phyloP scores from a whole-genome alignment of 2,888 invertebrate genomes.

The Opisthograptis luteolata region DNA sequence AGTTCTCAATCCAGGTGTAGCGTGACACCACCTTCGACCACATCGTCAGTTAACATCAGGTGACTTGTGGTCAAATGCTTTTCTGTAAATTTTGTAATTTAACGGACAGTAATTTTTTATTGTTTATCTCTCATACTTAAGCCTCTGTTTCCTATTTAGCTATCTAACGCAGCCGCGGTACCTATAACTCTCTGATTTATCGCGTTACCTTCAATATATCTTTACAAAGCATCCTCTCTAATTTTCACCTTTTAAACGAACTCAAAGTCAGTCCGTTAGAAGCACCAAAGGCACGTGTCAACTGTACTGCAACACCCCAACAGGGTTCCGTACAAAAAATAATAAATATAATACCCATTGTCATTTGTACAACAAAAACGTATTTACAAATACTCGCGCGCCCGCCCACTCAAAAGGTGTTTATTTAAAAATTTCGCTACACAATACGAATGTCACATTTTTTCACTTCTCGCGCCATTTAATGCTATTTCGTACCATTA shows the following conservation, averaged over 20 bases:
- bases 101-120: too few species aligned
- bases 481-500: slow-evolving; percentile 73
- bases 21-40: too few species aligned
- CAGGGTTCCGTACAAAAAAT: slow-evolving; percentile 51
- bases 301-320: slow-evolving; percentile 47
- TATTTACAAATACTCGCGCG: slow-evolving; percentile 81
- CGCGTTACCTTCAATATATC: slow-evolving; percentile 4
- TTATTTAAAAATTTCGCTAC: slow-evolving; percentile 78
- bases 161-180: not conserved
- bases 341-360: slow-evolving; percentile 50
- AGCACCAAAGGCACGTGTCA: slow-evolving; percentile 53
- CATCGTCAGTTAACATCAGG: too few species aligned
- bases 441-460: slow-evolving; percentile 75
- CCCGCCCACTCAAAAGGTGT: slow-evolving; percentile 84
- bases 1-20: too few species aligned
- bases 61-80: too few species aligned
- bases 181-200: slow-evolving; percentile 13
- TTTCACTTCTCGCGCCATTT: slow-evolving; percentile 81
- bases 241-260: slow-evolving; percentile 37
- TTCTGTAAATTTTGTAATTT: too few species aligned
- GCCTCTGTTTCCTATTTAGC: not conserved
- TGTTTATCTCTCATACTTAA: too few species aligned
- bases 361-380: slow-evolving; percentile 69
- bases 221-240: slow-evolving; percentile 24
- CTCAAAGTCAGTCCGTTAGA: slow-evolving; percentile 33